A percentile compares a stretch with the other conserved stretches of the same genome.
Evolutionary conservation across 2,888 invertebrate genomes (phyloP).

Genomic region (Amiota minor): DNA sequence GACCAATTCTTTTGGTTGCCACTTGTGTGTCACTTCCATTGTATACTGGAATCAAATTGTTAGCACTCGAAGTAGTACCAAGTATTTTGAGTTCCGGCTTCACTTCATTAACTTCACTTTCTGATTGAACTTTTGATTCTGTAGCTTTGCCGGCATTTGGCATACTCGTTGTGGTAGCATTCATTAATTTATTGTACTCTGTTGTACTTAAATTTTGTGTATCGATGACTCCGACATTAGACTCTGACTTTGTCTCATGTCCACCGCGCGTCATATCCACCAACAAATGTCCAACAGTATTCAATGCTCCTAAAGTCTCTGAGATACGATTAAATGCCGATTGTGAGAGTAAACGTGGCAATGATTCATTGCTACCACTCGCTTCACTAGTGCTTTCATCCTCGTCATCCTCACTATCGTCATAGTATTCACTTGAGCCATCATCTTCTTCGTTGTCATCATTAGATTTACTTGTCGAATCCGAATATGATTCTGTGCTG

Average conservation of each 20-base stretch:
- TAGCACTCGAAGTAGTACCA: slow-evolving; percentile 50
- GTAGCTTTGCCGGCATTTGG: neutral
- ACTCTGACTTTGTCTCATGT: slow-evolving; percentile 55
- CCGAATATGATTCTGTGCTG: slow-evolving; percentile 40
- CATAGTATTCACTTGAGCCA: slow-evolving; percentile 63
- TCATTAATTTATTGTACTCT: neutral
- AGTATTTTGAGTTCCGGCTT: slow-evolving; percentile 51
- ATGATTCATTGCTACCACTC: slow-evolving; percentile 63
- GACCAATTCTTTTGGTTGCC: slow-evolving; percentile 61
- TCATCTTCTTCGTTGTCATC: slow-evolving; percentile 54
- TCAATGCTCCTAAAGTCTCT: slow-evolving; percentile 84
- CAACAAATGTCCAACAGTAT: slow-evolving; percentile 88
- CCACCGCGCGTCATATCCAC: slow-evolving; percentile 83
- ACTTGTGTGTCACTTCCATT: slow-evolving; percentile 52
- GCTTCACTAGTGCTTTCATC: slow-evolving; percentile 49
- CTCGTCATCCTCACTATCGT: slow-evolving; percentile 61
- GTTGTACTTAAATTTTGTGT: neutral
- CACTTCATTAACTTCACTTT: slow-evolving; percentile 32
- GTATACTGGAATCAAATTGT: slow-evolving; percentile 52
- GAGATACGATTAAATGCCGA: slow-evolving; percentile 79
- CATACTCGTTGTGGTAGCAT: slow-evolving; percentile 32
- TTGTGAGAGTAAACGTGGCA: slow-evolving; percentile 77
- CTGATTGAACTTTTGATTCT: slow-evolving; percentile 14
- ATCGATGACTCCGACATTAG: slow-evolving; percentile 27
- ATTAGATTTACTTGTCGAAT: slow-evolving; percentile 35